Conservation (phyloP, 2,888 invertebrate genomes). For the Lepetodrilus schrolli region DNA sequence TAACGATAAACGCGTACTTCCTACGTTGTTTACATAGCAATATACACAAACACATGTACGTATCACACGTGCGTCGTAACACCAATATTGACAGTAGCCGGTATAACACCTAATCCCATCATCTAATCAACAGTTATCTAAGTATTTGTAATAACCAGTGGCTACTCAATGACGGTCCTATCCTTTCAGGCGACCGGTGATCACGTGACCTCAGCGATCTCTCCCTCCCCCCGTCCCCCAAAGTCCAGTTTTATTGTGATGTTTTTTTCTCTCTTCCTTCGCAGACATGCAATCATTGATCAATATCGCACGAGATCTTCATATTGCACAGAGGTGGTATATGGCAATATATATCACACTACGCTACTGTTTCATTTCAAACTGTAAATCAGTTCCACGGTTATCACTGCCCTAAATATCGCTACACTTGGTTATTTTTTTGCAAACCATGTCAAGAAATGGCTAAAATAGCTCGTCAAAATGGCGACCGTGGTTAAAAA, state of each 20-base stretch:
- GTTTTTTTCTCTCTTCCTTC: too few relatives aligned
- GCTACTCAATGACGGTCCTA: conserved; percentile 10
- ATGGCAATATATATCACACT: neutral
- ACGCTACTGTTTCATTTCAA: neutral
- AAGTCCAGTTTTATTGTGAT: conserved; percentile 25
- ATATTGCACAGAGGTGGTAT: neutral
- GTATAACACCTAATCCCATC: neutral
- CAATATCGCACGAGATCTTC: neutral
- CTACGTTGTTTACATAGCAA: conserved; percentile 1
- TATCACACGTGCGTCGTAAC: conserved; percentile 14
- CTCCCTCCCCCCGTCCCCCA: too few relatives aligned
- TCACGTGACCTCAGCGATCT: conserved; percentile 22
- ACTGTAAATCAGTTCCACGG: conserved; percentile 10
- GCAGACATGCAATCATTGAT: too few relatives aligned
- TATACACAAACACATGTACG: conserved; percentile 7
- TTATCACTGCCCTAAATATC: too few relatives aligned
- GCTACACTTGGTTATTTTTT: neutral
- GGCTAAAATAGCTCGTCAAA: conserved; percentile 21
- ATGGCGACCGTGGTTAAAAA: conserved; percentile 9
- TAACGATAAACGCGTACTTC: too few relatives aligned
- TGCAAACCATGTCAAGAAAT: conserved; percentile 20
- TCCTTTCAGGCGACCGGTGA: neutral
- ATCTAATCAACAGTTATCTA: conserved; percentile 8
- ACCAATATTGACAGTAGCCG: neutral
- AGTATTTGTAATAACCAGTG: too few relatives aligned